Evolutionary conservation across 2,797 vertebrate genomes (phyloP), one percentile per base, ranked within the genome.

Genomic region (Platalea minor): DNA sequence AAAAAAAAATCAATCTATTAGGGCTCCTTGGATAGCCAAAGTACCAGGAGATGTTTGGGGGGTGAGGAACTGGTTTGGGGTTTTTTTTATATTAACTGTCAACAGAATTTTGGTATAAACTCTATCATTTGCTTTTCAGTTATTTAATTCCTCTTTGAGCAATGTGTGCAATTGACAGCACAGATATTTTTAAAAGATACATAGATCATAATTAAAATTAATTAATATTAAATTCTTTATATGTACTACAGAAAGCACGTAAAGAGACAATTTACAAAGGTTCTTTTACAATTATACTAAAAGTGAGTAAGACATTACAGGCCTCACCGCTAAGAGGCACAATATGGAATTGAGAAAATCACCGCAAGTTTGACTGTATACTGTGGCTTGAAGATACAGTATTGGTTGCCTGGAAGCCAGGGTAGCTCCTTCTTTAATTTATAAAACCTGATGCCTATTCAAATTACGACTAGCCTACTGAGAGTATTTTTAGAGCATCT

Each of bases 241-340:
- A 12, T 39, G 19, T 31, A 33, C 26, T 68, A 21, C 18, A 45
- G 31, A 72, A 89, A 78, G 24, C 13, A 74, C 23, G 3, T 37
- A 31, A 59, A 70, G 19, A 76, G 3, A 24, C 9, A 77, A 50
- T 39, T 83, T 56, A 11, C 13, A 56, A 56, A 45, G 2, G 2
- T 90, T 83, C 33, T 79, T 3, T 72, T 61, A 50, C 33, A 82
- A 43, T 69, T 60, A 17, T 15, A 21, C 3, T 21, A 60, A n/a
- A 48, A 64, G 10, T 20, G 13, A 60, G n/a, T 26, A 45, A 51
- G 17, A 17, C 11, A 14, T 75, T 61, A 84, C 24, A 28, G 39
- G 13, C 31, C 43, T 61, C 59, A 73, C 5, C 0, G 0, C 7
- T 35, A 23, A 69, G 28, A 83, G 19, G 6, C 39, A 59, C 16